Percentiles rank a stretch among this genome's conserved stretches.
phyloP scores from a whole-genome alignment of 2,888 invertebrate species.

The Nemapogon koenigi region DNA sequence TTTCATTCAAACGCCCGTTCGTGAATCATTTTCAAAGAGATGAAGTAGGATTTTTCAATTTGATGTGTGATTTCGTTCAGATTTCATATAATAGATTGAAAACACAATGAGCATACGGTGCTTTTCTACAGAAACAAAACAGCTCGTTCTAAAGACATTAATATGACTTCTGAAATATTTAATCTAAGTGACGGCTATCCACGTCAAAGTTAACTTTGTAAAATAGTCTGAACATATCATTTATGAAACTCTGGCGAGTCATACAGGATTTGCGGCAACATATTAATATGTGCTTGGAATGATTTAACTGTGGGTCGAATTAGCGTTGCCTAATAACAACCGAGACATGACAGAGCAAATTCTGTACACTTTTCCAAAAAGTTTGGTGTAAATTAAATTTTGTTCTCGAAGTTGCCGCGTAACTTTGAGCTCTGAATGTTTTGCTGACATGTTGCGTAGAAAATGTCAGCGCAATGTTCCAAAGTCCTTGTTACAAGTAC shows the following conservation, averaged over 20 bases:
- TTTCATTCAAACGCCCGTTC: not conserved
- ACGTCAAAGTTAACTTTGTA: conserved; percentile 10
- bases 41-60: too few species aligned
- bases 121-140: too few species aligned
- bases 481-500: conserved; percentile 10
- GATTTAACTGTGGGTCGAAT: conserved; percentile 37
- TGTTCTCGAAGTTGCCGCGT: conserved; percentile 28
- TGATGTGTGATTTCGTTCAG: too few species aligned
- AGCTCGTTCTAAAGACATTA: conserved; percentile 6
- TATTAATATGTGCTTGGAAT: conserved; percentile 34
- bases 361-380: conserved; percentile 40
- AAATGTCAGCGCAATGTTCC: conserved; percentile 21
- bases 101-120: too few species aligned
- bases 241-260: conserved; percentile 32
- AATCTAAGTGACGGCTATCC: conserved; percentile 4
- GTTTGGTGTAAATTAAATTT: conserved; percentile 44
- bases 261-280: conserved; percentile 30
- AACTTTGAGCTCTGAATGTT: conserved; percentile 28
- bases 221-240: conserved; percentile 32
- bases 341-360: conserved; percentile 43
- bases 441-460: conserved; percentile 31
- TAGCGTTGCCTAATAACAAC: conserved; percentile 39
- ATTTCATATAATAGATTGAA: too few species aligned
- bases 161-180: conserved; percentile 9
- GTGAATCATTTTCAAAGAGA: too few species aligned